Conservation (phyloP, 2,113 vertebrate genomes). For the Tragelaphus imberbis region DNA sequence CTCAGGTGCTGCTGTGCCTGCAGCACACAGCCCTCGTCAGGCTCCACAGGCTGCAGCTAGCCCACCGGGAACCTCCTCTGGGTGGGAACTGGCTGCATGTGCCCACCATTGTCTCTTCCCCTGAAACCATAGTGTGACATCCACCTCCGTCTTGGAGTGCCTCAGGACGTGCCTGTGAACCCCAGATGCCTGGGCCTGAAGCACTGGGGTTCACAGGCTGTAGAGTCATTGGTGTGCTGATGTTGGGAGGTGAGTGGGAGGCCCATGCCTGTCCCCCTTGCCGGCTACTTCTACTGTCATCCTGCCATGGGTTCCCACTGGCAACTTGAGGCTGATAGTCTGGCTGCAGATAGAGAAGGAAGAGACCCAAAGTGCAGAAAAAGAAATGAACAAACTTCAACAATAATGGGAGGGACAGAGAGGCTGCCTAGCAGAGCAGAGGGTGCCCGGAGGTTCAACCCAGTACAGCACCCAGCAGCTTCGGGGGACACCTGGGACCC, state of each 20-base stretch:
- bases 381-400: neutral
- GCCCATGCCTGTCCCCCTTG: neutral
- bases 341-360: neutral
- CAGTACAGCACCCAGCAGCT: accelerated
- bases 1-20: accelerated
- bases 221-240: neutral
- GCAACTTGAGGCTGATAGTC: too few relatives aligned
- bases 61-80: neutral
- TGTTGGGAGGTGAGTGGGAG: neutral
- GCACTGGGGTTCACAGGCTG: neutral
- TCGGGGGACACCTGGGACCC: neutral
- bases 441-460: neutral
- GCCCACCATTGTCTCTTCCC: neutral
- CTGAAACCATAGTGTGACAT: accelerated
- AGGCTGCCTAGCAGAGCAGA: too few relatives aligned
- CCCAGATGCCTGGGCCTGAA: neutral
- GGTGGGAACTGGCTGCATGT: neutral
- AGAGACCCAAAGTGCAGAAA: neutral
- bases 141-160: accelerated
- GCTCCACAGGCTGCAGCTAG: neutral
- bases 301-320: neutral
- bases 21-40: accelerated
- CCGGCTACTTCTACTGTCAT: too few relatives aligned
- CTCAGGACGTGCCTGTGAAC: too few relatives aligned
- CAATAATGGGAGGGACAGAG: accelerated